phyloP scores from a whole-genome alignment of 2,888 invertebrate genomes.

The Caenorhabditis panamensis region DNA sequence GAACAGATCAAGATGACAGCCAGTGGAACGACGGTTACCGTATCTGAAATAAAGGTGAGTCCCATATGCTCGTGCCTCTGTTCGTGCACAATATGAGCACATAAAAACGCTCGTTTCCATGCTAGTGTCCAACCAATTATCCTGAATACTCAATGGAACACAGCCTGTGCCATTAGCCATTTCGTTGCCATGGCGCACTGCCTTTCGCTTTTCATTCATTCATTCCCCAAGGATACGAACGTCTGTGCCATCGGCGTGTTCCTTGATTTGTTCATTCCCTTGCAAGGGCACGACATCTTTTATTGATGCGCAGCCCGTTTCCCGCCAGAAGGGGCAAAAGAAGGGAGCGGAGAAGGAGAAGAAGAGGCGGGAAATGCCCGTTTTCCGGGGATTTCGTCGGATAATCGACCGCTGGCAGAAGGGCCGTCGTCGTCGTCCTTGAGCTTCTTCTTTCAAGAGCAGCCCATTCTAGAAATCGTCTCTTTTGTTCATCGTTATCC shows the following conservation, averaged over 20 bases:
- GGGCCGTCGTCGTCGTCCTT: constrained; percentile 27
- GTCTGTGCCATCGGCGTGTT: not conserved
- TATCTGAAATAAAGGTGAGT: constrained; percentile 59
- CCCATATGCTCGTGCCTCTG: too few relatives aligned
- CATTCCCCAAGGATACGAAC: not conserved
- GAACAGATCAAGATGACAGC: constrained; percentile 54
- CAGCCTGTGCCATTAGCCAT: not conserved
- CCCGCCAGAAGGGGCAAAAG: constrained; percentile 15
- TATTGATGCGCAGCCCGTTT: constrained; percentile 45
- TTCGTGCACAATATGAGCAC: too few relatives aligned
- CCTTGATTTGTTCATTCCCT: constrained; percentile 15
- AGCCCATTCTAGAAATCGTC: not conserved
- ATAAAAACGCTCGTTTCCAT: not conserved
- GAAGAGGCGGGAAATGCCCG: constrained; percentile 46
- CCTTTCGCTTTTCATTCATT: not conserved
- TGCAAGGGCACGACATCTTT: constrained; percentile 34
- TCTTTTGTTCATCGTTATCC: constrained; percentile 3
- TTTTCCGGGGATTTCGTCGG: constrained; percentile 48
- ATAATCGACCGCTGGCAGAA: constrained; percentile 46
- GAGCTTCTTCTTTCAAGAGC: constrained; percentile 18
- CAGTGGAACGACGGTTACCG: constrained; percentile 46
- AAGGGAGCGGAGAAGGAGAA: constrained; percentile 12
- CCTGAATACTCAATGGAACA: not conserved
- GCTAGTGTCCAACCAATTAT: not conserved
- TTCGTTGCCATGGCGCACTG: not conserved